Conservation (phyloP, 2,797 vertebrate genomes). For the Phoxinus dragarum region DNA sequence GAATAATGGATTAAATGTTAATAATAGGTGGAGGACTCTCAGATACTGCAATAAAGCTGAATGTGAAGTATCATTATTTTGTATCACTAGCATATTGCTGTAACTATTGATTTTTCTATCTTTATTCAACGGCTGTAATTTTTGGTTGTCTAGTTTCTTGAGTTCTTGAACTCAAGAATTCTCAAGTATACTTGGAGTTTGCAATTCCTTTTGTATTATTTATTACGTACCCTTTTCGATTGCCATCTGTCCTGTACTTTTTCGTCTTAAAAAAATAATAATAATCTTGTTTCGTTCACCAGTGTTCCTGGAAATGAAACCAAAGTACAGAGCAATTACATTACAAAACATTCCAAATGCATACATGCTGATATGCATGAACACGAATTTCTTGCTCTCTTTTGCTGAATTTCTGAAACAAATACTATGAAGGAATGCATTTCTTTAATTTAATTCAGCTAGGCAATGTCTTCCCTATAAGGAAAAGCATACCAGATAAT, state of each 20-base stretch:
- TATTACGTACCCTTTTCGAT: conserved; percentile 44
- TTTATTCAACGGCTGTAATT: neutral
- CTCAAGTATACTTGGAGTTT: neutral
- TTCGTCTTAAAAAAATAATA: neutral
- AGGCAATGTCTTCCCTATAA: conserved; percentile 11
- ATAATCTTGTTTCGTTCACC: neutral
- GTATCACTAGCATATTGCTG: neutral
- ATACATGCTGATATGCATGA: neutral
- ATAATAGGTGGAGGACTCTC: conserved; percentile 15
- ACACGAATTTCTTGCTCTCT: conserved; percentile 8
- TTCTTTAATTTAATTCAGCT: conserved; percentile 12
- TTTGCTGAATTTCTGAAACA: conserved; percentile 6
- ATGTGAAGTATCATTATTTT: conserved; percentile 12
- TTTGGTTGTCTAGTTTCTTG: neutral
- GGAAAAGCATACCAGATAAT: conserved; percentile 21
- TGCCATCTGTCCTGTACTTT: conserved; percentile 17
- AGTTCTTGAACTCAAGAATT: neutral
- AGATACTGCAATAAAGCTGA: neutral
- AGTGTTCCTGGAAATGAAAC: conserved; percentile 48
- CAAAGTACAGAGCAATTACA: conserved; percentile 26
- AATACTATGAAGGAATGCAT: conserved; percentile 14
- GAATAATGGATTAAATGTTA: conserved; percentile 30
- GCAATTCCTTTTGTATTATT: neutral
- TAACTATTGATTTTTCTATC: neutral
- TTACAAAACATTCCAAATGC: neutral